Conservation (phyloP, 64 coral and sea anemone species). For the Montipora sp. region DNA sequence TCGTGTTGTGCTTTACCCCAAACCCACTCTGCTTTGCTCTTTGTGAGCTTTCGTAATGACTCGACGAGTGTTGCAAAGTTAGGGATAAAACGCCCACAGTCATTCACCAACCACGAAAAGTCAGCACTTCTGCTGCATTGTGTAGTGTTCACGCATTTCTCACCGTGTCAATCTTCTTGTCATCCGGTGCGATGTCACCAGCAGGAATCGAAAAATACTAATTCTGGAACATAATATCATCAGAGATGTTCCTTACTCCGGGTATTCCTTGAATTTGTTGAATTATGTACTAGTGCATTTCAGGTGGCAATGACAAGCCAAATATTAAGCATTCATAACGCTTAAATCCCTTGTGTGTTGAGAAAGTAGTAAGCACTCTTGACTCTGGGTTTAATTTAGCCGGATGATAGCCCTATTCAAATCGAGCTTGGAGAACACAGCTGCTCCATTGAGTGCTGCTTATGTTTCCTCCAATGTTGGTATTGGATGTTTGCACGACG, state of each 20-base stretch:
- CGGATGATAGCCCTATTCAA: not conserved
- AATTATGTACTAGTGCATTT: conserved; percentile 20
- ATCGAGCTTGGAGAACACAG: conserved; percentile 42
- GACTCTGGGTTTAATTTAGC: conserved; percentile 29
- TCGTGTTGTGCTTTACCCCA: not conserved
- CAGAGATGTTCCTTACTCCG: conserved; percentile 14
- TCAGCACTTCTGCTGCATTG: conserved; percentile 48
- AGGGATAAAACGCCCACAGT: conserved; percentile 30
- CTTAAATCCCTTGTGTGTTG: conserved; percentile 33
- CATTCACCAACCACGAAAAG: conserved; percentile 46
- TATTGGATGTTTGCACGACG: conserved; percentile 31
- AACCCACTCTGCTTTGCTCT: not conserved
- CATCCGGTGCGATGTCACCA: conserved; percentile 52
- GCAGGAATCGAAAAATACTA: conserved; percentile 37
- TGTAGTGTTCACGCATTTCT: conserved; percentile 25
- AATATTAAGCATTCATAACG: conserved; percentile 42
- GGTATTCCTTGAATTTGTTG: conserved; percentile 5
- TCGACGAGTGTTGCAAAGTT: conserved; percentile 37
- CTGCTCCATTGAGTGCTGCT: not conserved
- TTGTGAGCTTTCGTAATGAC: conserved; percentile 19
- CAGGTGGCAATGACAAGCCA: conserved; percentile 14
- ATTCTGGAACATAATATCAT: conserved; percentile 49
- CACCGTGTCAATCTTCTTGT: conserved; percentile 43
- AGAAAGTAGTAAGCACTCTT: conserved; percentile 3
- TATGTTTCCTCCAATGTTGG: conserved; percentile 39